Conservation (phyloP, 1,140 invertebrate genomes). For the Trichogramma pretiosum region DNA sequence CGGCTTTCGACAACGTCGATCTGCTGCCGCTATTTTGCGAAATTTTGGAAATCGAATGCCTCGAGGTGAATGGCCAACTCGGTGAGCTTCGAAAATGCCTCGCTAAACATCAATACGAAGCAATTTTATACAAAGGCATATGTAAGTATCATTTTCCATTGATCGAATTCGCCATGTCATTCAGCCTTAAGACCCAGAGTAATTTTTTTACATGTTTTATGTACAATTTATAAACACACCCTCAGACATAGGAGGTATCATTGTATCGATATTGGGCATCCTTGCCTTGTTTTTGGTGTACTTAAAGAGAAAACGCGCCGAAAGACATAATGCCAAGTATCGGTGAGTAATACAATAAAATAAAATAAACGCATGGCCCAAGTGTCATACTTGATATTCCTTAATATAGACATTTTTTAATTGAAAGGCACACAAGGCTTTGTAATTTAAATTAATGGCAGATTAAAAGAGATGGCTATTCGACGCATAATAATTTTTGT, state of each 20-base stretch:
- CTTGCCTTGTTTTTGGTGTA: slow-evolving; percentile 8
- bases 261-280: slow-evolving; percentile 14
- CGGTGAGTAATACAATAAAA: slow-evolving; percentile 8
- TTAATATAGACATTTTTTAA: too few species aligned
- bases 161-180: too few species aligned
- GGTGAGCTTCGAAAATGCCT: slow-evolving; percentile 30
- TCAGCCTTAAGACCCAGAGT: too few species aligned
- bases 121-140: slow-evolving; percentile 16
- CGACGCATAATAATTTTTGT: too few species aligned
- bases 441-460: too few species aligned
- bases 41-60: slow-evolving; percentile 47
- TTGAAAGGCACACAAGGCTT: too few species aligned
- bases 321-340: slow-evolving; percentile 4
- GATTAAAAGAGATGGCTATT: too few species aligned
- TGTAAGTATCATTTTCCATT: slow-evolving; percentile 18
- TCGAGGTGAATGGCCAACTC: slow-evolving; percentile 45
- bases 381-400: too few species aligned
- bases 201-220: too few species aligned
- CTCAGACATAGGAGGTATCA: slow-evolving; percentile 11
- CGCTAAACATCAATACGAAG: slow-evolving; percentile 15
- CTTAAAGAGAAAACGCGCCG: slow-evolving; percentile 2
- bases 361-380: too few species aligned
- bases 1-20: slow-evolving; percentile 56
- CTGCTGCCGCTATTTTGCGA: slow-evolving; percentile 59
- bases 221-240: too few species aligned